A percentile compares a stretch with the other conserved stretches of the same genome.
phyloP scores from a whole-genome alignment of 1,140 invertebrate genomes.

The Episyrphus balteatus region DNA sequence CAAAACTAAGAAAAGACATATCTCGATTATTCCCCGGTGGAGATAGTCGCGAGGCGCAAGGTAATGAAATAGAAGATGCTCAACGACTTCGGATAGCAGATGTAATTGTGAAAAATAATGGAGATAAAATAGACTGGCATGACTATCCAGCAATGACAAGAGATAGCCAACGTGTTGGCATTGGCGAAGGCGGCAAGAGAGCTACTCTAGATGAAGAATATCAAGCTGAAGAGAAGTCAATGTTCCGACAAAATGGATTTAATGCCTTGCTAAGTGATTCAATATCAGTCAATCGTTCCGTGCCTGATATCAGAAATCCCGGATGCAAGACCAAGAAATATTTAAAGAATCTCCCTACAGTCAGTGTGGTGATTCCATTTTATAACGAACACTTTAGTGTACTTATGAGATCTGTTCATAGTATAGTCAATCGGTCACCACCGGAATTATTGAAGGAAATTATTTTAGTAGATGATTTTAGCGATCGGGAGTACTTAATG shows the following conservation, averaged over 20 bases:
- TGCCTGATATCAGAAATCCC: slow-evolving; percentile 68
- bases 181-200: slow-evolving; percentile 61
- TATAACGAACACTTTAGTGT: slow-evolving; percentile 90
- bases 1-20: background rate
- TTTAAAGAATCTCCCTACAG: slow-evolving; percentile 61
- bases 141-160: slow-evolving; percentile 60
- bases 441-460: slow-evolving; percentile 74
- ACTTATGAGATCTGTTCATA: slow-evolving; percentile 71
- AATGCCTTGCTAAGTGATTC: slow-evolving; percentile 82
- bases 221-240: slow-evolving; percentile 45
- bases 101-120: slow-evolving; percentile 33
- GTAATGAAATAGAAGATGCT: slow-evolving; percentile 6
- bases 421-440: slow-evolving; percentile 75
- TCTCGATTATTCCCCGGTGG: background rate
- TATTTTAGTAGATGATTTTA: slow-evolving; percentile 87
- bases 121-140: slow-evolving; percentile 62
- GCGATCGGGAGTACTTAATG: slow-evolving; percentile 61
- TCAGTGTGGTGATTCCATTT: slow-evolving; percentile 85
- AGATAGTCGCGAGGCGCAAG: background rate
- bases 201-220: slow-evolving; percentile 54
- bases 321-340: slow-evolving; percentile 68
- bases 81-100: slow-evolving; percentile 1
- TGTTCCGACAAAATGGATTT: slow-evolving; percentile 56
- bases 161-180: slow-evolving; percentile 55
- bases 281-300: slow-evolving; percentile 70